A percentile compares a stretch with the other conserved stretches of the same genome.
These are phyloP conservation scores for Rhodinocichla rosea DNA, from an alignment of 2,113 vertebrate species.

Conservation along the genomic window DNA sequence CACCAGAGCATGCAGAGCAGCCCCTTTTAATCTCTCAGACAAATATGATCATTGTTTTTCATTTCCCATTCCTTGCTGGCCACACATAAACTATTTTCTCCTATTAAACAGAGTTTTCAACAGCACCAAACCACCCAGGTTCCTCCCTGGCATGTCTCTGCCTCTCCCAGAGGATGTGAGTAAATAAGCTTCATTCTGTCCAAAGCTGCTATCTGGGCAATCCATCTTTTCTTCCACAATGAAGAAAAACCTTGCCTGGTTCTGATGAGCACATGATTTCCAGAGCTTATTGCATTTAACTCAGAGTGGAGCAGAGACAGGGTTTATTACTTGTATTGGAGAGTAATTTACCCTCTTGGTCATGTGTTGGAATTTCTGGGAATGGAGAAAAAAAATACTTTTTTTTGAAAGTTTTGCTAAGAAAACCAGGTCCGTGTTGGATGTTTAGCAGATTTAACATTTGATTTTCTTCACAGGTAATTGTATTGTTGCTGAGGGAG, in stretches of 20 bases:
- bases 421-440: not conserved
- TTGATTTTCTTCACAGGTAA: not conserved
- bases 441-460: not conserved
- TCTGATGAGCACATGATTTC: not conserved
- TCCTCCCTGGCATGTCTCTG: not conserved
- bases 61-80: not conserved
- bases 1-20: accelerated
- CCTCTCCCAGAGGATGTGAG: not conserved
- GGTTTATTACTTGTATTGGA: not conserved
- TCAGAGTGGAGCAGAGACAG: not conserved
- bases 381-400: not conserved
- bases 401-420: not conserved
- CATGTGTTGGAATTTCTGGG: not conserved
- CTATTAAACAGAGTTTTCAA: not conserved
- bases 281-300: not conserved
- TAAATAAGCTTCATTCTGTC: accelerated
- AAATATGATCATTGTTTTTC: not conserved
- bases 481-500: not conserved
- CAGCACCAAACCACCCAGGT: not conserved
- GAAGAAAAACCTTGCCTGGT: not conserved
- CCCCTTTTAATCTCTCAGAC: not conserved
- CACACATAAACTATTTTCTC: not conserved
- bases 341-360: not conserved
- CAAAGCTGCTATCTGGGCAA: not conserved
- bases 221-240: not conserved